These are phyloP conservation scores for Margarornis squamiger DNA, from an alignment of 2,797 vertebrate species.

Conservation along the genomic window DNA sequence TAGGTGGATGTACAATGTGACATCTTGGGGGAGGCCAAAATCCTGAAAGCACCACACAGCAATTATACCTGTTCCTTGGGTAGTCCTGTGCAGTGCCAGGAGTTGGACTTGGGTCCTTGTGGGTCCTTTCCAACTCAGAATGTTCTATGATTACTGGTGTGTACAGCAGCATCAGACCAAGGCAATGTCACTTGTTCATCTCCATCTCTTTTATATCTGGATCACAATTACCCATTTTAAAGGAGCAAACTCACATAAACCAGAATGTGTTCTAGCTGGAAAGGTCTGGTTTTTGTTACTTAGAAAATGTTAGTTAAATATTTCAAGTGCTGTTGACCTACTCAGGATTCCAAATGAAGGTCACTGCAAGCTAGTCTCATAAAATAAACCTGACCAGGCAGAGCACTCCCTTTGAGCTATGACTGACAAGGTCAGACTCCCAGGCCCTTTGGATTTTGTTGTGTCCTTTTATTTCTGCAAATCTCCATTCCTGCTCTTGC, in stretches of 20 bases:
- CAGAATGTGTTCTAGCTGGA: not conserved
- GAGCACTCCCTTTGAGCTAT: not conserved
- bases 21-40: not conserved
- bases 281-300: not conserved
- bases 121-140: not conserved
- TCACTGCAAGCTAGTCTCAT: not conserved
- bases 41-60: not conserved
- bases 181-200: not conserved
- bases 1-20: not conserved
- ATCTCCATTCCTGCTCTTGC: not conserved
- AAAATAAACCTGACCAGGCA: slow-evolving; percentile 7
- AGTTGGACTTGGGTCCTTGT: not conserved
- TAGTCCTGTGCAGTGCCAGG: not conserved
- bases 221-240: not conserved
- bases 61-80: not conserved
- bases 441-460: not conserved
- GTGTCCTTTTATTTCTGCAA: not conserved
- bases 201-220: not conserved
- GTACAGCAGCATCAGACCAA: not conserved
- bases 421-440: not conserved
- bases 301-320: not conserved
- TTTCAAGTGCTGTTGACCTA: not conserved
- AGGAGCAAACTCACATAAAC: not conserved
- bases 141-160: not conserved
- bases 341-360: not conserved